phyloP scores from a whole-genome alignment of 1,140 invertebrate species.

The Lineus longissimus region DNA sequence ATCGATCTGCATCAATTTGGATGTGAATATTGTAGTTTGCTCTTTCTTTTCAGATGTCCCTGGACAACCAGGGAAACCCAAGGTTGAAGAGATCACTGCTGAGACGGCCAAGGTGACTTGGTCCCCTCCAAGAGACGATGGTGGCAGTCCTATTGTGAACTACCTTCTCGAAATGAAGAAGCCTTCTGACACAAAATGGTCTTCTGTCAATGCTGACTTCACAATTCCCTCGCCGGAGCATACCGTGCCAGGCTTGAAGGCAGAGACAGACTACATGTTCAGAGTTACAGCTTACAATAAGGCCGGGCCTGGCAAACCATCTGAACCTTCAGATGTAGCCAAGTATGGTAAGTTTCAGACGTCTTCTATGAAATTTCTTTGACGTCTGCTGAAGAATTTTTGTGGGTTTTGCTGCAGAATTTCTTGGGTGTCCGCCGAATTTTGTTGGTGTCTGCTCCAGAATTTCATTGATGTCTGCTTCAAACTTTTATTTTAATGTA shows the following conservation, averaged over 20 bases:
- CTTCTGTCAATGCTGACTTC: constrained; percentile 59
- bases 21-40: no score
- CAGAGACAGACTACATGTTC: constrained; percentile 89
- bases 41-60: constrained; percentile 3
- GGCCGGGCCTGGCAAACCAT: constrained; percentile 88
- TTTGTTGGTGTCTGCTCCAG: no score
- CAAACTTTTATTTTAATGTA: constrained; percentile 3
- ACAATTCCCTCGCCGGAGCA: constrained; percentile 73
- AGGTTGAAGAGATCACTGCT: constrained; percentile 51
- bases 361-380: not conserved
- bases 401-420: not conserved
- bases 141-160: constrained; percentile 87
- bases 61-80: constrained; percentile 29
- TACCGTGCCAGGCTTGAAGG: constrained; percentile 87
- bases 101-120: constrained; percentile 66
- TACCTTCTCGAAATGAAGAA: constrained; percentile 80
- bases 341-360: not conserved
- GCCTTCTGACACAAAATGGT: constrained; percentile 75
- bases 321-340: constrained; percentile 60
- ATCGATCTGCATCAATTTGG: not conserved
- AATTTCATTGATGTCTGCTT: not conserved
- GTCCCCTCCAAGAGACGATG: constrained; percentile 97
- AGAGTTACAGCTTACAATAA: constrained; percentile 94
- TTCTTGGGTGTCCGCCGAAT: no score
- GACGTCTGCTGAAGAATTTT: not conserved